Evolutionary conservation across 2,888 invertebrate genomes (phyloP).

Genomic region (Drosophila rubida): DNA sequence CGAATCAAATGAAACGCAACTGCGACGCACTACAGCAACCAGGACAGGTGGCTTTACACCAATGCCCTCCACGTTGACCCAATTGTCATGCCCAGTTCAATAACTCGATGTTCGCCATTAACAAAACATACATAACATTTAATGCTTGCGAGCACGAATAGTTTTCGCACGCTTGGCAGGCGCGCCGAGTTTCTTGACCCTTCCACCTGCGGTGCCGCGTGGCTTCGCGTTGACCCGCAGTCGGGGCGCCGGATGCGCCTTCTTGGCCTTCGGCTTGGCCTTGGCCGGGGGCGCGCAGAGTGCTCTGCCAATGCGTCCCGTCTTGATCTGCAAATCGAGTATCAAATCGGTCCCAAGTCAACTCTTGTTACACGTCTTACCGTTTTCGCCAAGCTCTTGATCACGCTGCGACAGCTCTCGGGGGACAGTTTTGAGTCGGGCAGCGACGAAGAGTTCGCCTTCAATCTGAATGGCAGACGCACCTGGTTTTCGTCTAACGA

Average conservation of each 20-base stretch:
- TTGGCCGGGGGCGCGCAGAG: not conserved
- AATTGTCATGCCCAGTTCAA: constrained; percentile 47
- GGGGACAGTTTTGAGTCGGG: not conserved
- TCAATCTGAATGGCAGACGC: constrained; percentile 18
- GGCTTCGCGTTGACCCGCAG: not conserved
- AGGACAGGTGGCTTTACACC: constrained; percentile 38
- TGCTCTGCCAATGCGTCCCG: no score
- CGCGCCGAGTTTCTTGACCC: not conserved
- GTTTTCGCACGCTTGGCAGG: not conserved
- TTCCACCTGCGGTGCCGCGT: not conserved
- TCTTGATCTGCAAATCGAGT: not conserved
- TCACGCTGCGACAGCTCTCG: not conserved
- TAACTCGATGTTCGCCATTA: constrained; percentile 18
- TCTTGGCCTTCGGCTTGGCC: not conserved
- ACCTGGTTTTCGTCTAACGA: constrained; percentile 8
- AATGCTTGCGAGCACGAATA: not conserved
- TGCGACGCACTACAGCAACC: constrained; percentile 50
- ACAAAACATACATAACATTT: not conserved
- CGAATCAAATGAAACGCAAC: constrained; percentile 22
- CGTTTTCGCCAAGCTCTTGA: constrained; percentile 1
- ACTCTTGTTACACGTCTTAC: no score
- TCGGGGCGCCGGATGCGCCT: not conserved
- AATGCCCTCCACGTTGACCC: constrained; percentile 43
- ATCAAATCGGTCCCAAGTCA: not conserved
- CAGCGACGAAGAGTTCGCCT: no score